Evolutionary conservation across 2,888 invertebrate genomes (phyloP).

Genomic region (Tanytarsus gracilentus): DNA sequence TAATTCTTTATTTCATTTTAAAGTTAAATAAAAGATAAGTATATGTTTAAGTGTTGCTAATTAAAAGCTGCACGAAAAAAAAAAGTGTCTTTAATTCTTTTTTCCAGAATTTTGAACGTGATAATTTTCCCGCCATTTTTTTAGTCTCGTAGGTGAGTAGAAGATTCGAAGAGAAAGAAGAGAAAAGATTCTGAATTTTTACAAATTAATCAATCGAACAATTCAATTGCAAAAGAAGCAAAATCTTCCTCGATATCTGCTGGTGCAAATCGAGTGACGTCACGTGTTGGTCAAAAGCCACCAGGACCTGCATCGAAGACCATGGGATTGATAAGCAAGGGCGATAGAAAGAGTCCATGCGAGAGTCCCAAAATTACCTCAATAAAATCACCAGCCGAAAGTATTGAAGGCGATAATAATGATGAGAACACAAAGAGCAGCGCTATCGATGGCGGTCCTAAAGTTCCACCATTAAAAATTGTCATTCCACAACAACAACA

Average conservation of each 20-base stretch:
- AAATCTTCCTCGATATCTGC: conserved; percentile 38
- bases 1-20: no score
- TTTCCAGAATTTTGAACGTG: no score
- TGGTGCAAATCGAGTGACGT: conserved; percentile 35
- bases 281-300: conserved; percentile 44
- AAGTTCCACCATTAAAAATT: conserved; percentile 92
- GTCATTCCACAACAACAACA: conserved; percentile 69
- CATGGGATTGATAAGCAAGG: conserved; percentile 37
- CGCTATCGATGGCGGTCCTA: no score
- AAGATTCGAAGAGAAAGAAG: conserved; percentile 62
- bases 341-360: conserved; percentile 60
- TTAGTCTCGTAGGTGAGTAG: no score
- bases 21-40: no score
- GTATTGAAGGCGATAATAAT: conserved; percentile 48
- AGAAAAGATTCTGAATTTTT: conserved; percentile 62
- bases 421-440: conserved; percentile 33
- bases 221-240: conserved; percentile 28
- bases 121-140: no score
- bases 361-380: conserved; percentile 49
- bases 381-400: conserved; percentile 42
- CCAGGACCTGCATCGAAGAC: conserved; percentile 49
- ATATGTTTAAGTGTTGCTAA: no score
- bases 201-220: no score
- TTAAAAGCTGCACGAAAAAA: no score
- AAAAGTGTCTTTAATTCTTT: no score